Conservation (phyloP, 1,140 invertebrate genomes). For the Papilio machaon region DNA sequence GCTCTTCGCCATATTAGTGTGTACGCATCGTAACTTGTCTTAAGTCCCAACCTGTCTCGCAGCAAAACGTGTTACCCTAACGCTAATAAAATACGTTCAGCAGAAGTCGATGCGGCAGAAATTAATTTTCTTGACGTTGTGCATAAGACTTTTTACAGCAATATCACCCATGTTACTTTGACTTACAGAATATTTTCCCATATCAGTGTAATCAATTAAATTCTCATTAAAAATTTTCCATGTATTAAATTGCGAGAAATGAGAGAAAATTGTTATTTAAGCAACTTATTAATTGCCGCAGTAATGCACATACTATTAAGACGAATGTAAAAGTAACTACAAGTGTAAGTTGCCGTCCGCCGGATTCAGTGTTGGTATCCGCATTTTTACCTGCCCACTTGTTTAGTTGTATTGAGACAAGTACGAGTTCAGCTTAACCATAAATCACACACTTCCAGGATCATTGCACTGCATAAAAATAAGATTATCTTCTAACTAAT, state of each 20-base stretch:
- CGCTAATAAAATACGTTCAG: conserved; percentile 50
- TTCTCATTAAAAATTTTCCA: conserved; percentile 63
- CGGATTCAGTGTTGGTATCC: conserved; percentile 41
- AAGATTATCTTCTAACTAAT: conserved; percentile 37
- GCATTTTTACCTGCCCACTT: conserved; percentile 36
- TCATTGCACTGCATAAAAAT: conserved; percentile 45
- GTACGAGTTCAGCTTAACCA: conserved; percentile 48
- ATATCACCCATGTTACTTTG: conserved; percentile 46
- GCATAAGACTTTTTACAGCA: conserved; percentile 40
- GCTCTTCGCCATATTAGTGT: conserved; percentile 63
- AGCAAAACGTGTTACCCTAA: conserved; percentile 51
- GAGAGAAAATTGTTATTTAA: conserved; percentile 57
- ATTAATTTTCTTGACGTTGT: conserved; percentile 58
- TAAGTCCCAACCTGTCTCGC: conserved; percentile 54
- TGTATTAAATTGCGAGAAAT: conserved; percentile 56
- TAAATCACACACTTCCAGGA: conserved; percentile 53
- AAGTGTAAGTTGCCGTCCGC: conserved; percentile 44
- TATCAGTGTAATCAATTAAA: conserved; percentile 65
- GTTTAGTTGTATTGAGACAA: conserved; percentile 19
- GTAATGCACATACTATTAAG: conserved; percentile 54
- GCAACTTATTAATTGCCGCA: conserved; percentile 48
- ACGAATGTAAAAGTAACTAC: conserved; percentile 63
- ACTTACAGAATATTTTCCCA: conserved; percentile 48
- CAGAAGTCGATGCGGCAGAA: conserved; percentile 48
- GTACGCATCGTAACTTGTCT: conserved; percentile 64